Evolutionary conservation across 1,140 invertebrate genomes (phyloP).

Genomic region (Lasioglossum baleicum): DNA sequence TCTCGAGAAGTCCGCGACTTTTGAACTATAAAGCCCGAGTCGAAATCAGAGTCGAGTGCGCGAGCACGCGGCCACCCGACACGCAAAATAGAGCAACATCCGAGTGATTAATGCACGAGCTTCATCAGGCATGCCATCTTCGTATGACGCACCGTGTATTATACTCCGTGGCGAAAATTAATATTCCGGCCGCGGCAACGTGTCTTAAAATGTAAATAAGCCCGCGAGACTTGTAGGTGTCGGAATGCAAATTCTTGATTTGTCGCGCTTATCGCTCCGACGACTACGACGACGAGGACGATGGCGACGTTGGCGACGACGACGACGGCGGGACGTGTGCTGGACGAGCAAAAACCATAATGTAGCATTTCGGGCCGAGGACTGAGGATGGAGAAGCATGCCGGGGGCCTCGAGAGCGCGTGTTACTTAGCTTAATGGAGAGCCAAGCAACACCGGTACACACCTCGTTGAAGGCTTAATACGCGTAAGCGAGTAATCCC

Average conservation of each 20-base stretch:
- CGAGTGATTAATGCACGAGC: conserved; percentile 38
- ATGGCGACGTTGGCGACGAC: conserved; percentile 27
- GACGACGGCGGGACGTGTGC: conserved; percentile 6
- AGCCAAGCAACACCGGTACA: conserved; percentile 25
- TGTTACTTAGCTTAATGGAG: conserved; percentile 42
- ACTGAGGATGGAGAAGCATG: no score
- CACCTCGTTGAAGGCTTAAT: conserved; percentile 56
- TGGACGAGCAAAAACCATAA: conserved; percentile 32
- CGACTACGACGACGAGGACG: conserved; percentile 16
- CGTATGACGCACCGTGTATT: conserved; percentile 32
- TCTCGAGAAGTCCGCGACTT: no score
- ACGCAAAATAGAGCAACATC: conserved; percentile 34
- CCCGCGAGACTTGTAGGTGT: conserved; percentile 43
- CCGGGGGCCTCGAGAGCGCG: neutral
- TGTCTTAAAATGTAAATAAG: conserved; percentile 62
- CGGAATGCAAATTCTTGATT: conserved; percentile 57
- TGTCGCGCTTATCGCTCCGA: conserved; percentile 48
- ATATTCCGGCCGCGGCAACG: conserved; percentile 36
- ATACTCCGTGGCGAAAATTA: conserved; percentile 37
- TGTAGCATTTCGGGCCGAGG: conserved; percentile 5
- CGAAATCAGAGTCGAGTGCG: neutral
- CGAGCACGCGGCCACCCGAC: neutral
- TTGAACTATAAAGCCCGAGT: no score
- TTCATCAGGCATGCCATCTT: conserved; percentile 41
- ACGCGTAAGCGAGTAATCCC: conserved; percentile 58